Percentiles rank a stretch among this genome's conserved stretches.
Conservation (phyloP, 2,797 vertebrate species). For the Chelidonichthys spinosus region DNA sequence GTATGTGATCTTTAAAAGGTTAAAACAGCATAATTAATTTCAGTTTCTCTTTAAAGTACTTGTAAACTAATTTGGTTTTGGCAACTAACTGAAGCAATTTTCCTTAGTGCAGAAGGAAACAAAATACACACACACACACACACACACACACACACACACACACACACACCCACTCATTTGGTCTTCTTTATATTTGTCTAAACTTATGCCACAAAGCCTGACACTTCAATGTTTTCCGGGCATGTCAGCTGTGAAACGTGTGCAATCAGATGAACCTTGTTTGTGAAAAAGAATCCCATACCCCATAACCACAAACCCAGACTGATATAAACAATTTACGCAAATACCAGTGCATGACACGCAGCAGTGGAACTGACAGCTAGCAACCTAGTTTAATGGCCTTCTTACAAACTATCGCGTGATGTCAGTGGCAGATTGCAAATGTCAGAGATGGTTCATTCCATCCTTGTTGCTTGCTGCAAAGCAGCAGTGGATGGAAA, state of each 20-base stretch:
- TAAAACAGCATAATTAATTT: too few relatives aligned
- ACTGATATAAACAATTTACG: slow-evolving; percentile 55
- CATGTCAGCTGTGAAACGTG: slow-evolving; percentile 33
- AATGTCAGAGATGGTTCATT: slow-evolving; percentile 66
- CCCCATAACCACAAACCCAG: slow-evolving; percentile 20
- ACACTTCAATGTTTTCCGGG: background rate
- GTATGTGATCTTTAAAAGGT: too few relatives aligned
- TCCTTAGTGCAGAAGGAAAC: background rate
- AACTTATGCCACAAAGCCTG: background rate
- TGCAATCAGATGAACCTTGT: slow-evolving; percentile 36
- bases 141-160: background rate
- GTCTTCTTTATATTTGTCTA: too few relatives aligned
- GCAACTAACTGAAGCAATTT: background rate
- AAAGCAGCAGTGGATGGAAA: slow-evolving; percentile 39
- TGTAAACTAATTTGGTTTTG: background rate
- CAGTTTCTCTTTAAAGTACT: too few relatives aligned
- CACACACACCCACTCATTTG: background rate
- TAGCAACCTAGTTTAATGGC: slow-evolving; percentile 44
- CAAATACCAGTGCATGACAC: slow-evolving; percentile 34
- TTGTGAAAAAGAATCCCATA: slow-evolving; percentile 26
- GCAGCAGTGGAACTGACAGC: slow-evolving; percentile 37
- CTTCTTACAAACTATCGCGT: slow-evolving; percentile 43
- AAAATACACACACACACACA: background rate
- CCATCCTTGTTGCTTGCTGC: slow-evolving; percentile 53
- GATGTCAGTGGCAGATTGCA: slow-evolving; percentile 67